Conservation (phyloP, 1,140 invertebrate genomes). For the Aphelinus atriplicis region DNA sequence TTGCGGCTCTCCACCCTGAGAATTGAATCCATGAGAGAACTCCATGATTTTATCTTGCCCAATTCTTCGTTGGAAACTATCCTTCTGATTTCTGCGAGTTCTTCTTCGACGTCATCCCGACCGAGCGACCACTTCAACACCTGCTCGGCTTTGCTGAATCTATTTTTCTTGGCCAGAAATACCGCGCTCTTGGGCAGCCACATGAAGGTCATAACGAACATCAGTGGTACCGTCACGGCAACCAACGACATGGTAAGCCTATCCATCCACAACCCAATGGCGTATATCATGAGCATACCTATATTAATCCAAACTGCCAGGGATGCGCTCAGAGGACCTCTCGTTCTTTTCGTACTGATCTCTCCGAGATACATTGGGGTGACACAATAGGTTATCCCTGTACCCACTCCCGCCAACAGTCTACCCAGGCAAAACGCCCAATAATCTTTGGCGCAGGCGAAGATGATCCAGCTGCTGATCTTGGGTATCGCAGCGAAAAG, state of each 20-base stretch:
- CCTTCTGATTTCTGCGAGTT: constrained; percentile 71
- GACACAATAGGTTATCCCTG: constrained; percentile 63
- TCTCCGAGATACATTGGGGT: constrained; percentile 73
- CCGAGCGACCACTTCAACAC: constrained; percentile 74
- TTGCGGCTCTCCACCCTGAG: constrained; percentile 69
- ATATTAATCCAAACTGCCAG: constrained; percentile 70
- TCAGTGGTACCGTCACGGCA: constrained; percentile 59
- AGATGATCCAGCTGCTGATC: constrained; percentile 68
- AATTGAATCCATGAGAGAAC: constrained; percentile 66
- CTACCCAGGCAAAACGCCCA: constrained; percentile 61
- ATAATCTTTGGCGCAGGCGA: constrained; percentile 59
- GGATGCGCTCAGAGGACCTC: constrained; percentile 70
- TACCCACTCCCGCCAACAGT: constrained; percentile 64
- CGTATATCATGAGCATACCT: constrained; percentile 69
- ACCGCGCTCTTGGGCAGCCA: constrained; percentile 67
- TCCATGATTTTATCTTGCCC: constrained; percentile 50
- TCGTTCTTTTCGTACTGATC: constrained; percentile 67
- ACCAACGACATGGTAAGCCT: constrained; percentile 62
- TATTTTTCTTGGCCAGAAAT: constrained; percentile 58
- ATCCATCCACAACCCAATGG: constrained; percentile 60
- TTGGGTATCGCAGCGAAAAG: constrained; percentile 67
- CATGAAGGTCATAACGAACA: constrained; percentile 64
- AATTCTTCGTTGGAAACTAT: constrained; percentile 68
- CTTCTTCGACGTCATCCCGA: constrained; percentile 65
- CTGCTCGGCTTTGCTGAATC: constrained; percentile 65